phyloP scores from a whole-genome alignment of 2,797 vertebrate species.

The Gobionotothen gibberifrons region DNA sequence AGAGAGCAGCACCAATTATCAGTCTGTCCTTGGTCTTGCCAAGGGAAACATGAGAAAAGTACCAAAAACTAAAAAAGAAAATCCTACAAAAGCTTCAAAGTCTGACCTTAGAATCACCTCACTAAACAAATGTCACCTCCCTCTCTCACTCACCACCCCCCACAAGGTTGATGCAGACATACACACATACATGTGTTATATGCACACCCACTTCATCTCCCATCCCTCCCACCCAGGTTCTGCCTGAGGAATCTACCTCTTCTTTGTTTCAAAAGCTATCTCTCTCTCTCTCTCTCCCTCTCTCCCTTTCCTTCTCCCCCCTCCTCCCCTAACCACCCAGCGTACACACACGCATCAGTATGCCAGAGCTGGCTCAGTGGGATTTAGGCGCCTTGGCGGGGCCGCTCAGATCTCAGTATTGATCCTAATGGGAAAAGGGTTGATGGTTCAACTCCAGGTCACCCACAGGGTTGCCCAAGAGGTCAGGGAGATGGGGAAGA shows the following conservation, averaged over 20 bases:
- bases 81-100: constrained; percentile 32
- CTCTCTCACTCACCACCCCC: no score
- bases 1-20: not conserved
- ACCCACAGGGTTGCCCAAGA: constrained; percentile 73
- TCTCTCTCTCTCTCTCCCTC: constrained; percentile 15
- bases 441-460: constrained; percentile 79
- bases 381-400: constrained; percentile 74
- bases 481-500: constrained; percentile 68
- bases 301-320: not conserved
- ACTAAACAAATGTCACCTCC: not conserved
- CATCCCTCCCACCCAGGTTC: constrained; percentile 11
- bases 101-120: constrained; percentile 54
- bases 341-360: constrained; percentile 69
- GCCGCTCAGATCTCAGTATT: constrained; percentile 78
- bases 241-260: constrained; percentile 37
- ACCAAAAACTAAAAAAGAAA: constrained; percentile 10
- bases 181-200: not conserved
- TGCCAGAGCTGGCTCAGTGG: constrained; percentile 61
- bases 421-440: constrained; percentile 76
- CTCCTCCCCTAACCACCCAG: not conserved
- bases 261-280: constrained; percentile 39
- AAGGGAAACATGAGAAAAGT: not conserved
- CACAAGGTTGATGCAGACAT: constrained; percentile 3
- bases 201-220: constrained; percentile 4
- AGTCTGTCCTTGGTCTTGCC: constrained; percentile 1